Percentiles rank a stretch among this genome's conserved stretches.
Evolutionary conservation across 2,113 vertebrate genomes (phyloP).

Genomic region (Cairina moschata): DNA sequence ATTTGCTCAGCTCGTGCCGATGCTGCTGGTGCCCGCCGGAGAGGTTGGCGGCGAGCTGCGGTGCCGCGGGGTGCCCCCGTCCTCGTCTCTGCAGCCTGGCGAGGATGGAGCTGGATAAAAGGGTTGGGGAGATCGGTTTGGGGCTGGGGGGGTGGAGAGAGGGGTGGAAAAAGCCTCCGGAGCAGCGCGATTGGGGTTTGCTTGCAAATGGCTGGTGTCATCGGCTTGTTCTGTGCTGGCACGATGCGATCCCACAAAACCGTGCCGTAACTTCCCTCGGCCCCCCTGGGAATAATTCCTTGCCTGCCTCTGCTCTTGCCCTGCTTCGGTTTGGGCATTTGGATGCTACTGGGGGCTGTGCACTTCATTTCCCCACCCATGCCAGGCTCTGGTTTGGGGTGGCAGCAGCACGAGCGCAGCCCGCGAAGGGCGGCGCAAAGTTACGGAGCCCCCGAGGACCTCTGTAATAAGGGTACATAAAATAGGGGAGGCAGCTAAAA

Average conservation of each 20-base stretch:
- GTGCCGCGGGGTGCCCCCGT: accelerated
- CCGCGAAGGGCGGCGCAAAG: neutral
- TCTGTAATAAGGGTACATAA: neutral
- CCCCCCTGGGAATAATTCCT: too few relatives aligned
- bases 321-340: too few relatives aligned
- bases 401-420: neutral
- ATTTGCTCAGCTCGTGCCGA: neutral
- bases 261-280: too few relatives aligned
- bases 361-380: too few relatives aligned
- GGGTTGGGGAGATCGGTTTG: neutral
- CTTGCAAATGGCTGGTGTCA: accelerated
- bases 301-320: too few relatives aligned
- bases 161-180: neutral
- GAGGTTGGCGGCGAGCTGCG: neutral
- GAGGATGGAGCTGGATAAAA: neutral
- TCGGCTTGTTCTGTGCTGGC: neutral
- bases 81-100: accelerated
- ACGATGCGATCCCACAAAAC: accelerated
- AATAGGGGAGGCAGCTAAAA: neutral
- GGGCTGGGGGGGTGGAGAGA: neutral
- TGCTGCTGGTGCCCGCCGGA: too few relatives aligned
- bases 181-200: accelerated
- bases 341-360: too few relatives aligned
- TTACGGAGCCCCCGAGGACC: neutral
- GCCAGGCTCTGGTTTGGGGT: too few relatives aligned